Evolutionary conservation across 2,113 vertebrate species (phyloP).

Genomic region (Ictalurus punctatus): DNA sequence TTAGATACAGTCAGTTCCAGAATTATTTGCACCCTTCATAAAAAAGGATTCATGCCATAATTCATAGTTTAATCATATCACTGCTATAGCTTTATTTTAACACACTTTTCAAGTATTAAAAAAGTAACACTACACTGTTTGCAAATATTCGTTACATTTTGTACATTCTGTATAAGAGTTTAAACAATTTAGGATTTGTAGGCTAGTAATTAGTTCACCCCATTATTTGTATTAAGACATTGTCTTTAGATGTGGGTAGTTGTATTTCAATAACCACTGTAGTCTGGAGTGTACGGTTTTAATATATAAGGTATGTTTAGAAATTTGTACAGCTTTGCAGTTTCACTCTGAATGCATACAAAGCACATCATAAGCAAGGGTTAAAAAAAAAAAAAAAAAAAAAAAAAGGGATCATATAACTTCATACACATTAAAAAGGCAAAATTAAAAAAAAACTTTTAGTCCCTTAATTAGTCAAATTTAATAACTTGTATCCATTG

Average conservation of each 20-base stretch:
- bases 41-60: neutral
- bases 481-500: conserved; percentile 52
- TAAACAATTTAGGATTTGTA: neutral
- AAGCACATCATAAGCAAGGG: neutral
- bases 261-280: neutral
- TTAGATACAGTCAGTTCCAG: neutral
- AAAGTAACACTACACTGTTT: neutral
- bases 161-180: neutral
- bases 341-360: neutral
- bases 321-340: neutral
- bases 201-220: neutral
- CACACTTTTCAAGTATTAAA: neutral
- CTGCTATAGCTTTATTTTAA: neutral
- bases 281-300: neutral
- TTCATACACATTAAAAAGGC: conserved; percentile 34
- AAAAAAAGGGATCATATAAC: conserved; percentile 37
- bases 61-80: neutral
- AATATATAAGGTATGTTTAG: neutral
- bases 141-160: neutral
- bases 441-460: conserved; percentile 42
- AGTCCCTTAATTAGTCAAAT: conserved; percentile 54
- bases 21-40: neutral
- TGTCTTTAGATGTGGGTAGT: neutral
- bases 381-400: too few species aligned
- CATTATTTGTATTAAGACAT: neutral